Conservation (phyloP, 2,113 vertebrate species). For the Ovis aries region ARS-UI_Ramb_v3.0 NC_056063.1:35728001-35728500, state of each 20-base stretch:
- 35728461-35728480: neutral
- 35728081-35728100: neutral
- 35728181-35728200: neutral
- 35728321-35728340: neutral
- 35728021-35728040: neutral
- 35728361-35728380: neutral
- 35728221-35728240: neutral
- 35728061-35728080: neutral
- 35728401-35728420: neutral
- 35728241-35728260: neutral
- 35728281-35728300: neutral
- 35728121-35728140: neutral
- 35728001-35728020: neutral
- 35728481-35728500: neutral
- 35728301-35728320: neutral
- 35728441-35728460: neutral
- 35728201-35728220: neutral
- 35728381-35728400: neutral
- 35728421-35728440: neutral
- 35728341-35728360: neutral
- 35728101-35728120: neutral
- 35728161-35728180: neutral
- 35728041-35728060: neutral
- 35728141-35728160: neutral
- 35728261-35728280: neutral